Evolutionary conservation across 2,113 vertebrate species (phyloP), one percentile per base, ranked within the genome.

Genomic region (Prionailurus viverrinus): DNA sequence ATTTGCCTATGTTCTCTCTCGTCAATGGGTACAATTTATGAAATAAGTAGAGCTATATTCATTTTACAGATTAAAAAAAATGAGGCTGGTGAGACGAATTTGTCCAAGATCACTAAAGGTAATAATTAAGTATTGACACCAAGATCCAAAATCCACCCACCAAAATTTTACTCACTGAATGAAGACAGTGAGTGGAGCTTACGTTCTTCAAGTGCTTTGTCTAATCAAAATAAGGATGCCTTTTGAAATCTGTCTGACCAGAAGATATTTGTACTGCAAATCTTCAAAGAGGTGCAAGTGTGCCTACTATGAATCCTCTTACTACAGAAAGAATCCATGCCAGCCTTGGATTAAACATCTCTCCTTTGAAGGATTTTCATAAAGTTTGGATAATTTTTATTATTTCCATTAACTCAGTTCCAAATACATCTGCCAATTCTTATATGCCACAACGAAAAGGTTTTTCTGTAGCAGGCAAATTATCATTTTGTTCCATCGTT

Each of bases 341-440:
- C 53, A 95, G 61, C 36, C 21, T 90, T 81, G 73, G 71, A 23
- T 96, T 55, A 94, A 90, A 92, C 19, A 93, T 69, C 15, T 5
- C 45, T 73, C 91, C 63, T 96, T 82, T 92, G 63, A 96, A 96
- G 33, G 82, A 94, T 89, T 95, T 76, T 36, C 11, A 58, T 74
- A 8, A 91, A 97, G 36, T 95, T 86, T 45, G 45, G 18, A 27
- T 65, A 89, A 58, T 78, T 80, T 97, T 81, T 69, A 63, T 93
- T 80, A 90, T 92, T 78, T 84, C 53, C 79, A 93, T 55, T 88
- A 92, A 94, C 39, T 87, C 55, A 71, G n/a, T 95, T 95, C 90
- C 41, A 79, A 87, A 94, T 84, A 89, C 41, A 93, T 91, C 76
- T 96, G 76, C 82, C 86, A 96, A 74, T 91, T 94, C 27, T 97